Conservation (phyloP, 2,797 vertebrate species). For the Graptemys geographica region DNA sequence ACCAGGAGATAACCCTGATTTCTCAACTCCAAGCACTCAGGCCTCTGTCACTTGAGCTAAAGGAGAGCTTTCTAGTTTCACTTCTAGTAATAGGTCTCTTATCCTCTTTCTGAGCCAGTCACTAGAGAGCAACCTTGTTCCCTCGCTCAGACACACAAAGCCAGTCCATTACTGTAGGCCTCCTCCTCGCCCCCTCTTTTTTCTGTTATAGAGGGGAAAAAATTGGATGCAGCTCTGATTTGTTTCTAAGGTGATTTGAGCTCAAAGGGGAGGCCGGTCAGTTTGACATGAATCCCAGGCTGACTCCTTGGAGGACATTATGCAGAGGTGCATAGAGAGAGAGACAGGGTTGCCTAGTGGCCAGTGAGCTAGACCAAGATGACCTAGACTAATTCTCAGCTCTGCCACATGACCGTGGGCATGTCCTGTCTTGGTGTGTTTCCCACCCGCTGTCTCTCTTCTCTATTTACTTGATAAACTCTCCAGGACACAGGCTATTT, state of each 20-base stretch:
- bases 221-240: neutral
- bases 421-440: neutral
- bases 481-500: neutral
- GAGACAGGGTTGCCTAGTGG: neutral
- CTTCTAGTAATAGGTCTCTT: neutral
- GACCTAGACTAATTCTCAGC: neutral
- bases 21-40: neutral
- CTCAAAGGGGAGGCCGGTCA: neutral
- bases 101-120: neutral
- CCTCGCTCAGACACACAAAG: neutral
- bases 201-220: neutral
- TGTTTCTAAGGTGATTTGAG: neutral
- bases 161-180: accelerated
- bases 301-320: neutral
- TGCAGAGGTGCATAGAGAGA: neutral
- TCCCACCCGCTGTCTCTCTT: neutral
- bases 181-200: accelerated
- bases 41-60: neutral
- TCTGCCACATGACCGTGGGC: neutral
- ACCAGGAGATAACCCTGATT: neutral
- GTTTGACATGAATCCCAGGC: neutral
- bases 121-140: neutral
- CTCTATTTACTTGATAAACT: neutral
- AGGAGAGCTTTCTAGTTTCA: neutral
- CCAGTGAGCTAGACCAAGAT: neutral